These are phyloP conservation scores for Buceros bicornis DNA, from an alignment of 2,797 vertebrate species.

Conservation along the genomic window DNA sequence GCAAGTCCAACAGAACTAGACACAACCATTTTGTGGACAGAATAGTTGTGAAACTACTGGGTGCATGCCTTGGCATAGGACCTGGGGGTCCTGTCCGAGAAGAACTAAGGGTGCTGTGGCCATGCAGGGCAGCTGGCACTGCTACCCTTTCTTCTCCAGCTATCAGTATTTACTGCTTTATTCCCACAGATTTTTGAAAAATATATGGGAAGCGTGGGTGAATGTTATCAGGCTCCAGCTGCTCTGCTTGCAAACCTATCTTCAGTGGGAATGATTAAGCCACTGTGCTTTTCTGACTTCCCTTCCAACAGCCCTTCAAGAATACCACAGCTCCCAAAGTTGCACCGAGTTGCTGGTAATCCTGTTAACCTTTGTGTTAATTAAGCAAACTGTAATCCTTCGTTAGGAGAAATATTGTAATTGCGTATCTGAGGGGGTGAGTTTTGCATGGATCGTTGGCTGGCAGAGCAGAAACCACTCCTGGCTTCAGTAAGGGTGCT, in stretches of 20 bases:
- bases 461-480: neutral
- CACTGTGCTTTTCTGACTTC: fast-evolving
- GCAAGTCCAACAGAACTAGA: neutral
- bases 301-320: neutral
- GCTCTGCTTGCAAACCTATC: neutral
- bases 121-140: neutral
- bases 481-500: neutral
- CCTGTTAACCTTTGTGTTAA: conserved; percentile 11
- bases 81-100: neutral
- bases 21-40: neutral
- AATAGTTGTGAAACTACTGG: neutral
- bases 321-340: neutral
- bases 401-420: neutral
- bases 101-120: neutral
- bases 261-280: neutral
- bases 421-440: neutral
- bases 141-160: neutral
- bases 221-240: neutral
- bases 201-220: neutral
- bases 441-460: neutral
- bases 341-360: neutral
- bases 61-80: neutral
- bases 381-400: neutral
- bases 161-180: neutral
- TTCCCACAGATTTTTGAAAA: neutral